These are phyloP conservation scores for Galemys pyrenaicus DNA, from an alignment of 2,113 vertebrate species.

Conservation along the genomic window DNA sequence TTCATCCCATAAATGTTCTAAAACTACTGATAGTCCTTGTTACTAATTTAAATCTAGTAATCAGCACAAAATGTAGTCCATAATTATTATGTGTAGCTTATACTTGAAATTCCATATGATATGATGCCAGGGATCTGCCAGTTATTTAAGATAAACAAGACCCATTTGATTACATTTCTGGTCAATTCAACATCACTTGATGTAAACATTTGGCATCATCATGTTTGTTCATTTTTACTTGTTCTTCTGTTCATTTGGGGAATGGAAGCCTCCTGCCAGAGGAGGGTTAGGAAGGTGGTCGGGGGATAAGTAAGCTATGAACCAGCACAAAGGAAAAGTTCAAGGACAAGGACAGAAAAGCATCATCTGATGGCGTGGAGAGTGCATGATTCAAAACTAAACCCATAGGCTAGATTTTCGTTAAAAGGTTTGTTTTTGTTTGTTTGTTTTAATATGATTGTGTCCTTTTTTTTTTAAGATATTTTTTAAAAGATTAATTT, in stretches of 20 bases:
- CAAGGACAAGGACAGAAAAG: background rate
- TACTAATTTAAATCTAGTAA: constrained; percentile 12
- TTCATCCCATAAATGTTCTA: constrained; percentile 28
- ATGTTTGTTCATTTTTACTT: background rate
- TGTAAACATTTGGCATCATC: background rate
- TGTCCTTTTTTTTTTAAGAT: too few relatives aligned
- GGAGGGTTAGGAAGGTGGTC: background rate
- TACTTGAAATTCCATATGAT: background rate
- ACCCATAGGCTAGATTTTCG: background rate
- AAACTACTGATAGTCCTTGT: background rate
- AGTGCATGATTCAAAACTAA: background rate
- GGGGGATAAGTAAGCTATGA: background rate
- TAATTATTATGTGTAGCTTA: background rate
- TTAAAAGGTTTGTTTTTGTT: too few relatives aligned
- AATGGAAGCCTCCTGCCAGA: background rate
- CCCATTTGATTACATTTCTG: background rate
- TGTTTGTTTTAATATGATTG: too few relatives aligned
- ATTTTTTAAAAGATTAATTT: too few relatives aligned
- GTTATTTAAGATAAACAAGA: constrained; percentile 30
- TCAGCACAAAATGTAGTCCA: background rate
- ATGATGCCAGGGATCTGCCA: background rate
- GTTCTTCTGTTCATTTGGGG: background rate
- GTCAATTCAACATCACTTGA: background rate
- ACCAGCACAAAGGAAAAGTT: too few relatives aligned
- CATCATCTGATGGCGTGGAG: background rate